phyloP scores from a whole-genome alignment of 1,140 invertebrate species.

The Drosophila mojavensis region DNA sequence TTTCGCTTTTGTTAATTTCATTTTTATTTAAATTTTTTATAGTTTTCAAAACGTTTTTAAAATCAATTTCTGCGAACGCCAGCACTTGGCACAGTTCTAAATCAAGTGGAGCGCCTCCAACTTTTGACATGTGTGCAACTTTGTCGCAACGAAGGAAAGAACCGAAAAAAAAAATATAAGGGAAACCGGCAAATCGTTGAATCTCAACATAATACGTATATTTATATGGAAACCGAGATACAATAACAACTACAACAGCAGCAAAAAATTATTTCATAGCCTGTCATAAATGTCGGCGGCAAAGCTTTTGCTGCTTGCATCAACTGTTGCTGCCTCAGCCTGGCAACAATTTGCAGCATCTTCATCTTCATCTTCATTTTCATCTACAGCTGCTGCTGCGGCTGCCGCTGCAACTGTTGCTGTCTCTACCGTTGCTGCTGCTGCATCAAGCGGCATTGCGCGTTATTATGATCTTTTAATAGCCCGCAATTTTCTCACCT shows the following conservation, averaged over 20 bases:
- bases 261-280: slow-evolving; percentile 68
- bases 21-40: slow-evolving; percentile 53
- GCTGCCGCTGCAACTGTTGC: slow-evolving; percentile 4
- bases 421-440: slow-evolving; percentile 7
- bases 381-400: slow-evolving; percentile 1
- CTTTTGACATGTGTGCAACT: slow-evolving; percentile 78
- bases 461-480: slow-evolving; percentile 84
- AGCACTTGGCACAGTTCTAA: slow-evolving; percentile 74
- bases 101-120: slow-evolving; percentile 76
- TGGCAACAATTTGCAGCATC: slow-evolving; percentile 73
- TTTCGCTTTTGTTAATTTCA: slow-evolving; percentile 4
- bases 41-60: slow-evolving; percentile 76
- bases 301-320: slow-evolving; percentile 45
- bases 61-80: slow-evolving; percentile 81
- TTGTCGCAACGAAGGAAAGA: slow-evolving; percentile 41
- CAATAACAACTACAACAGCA: slow-evolving; percentile 20
- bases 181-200: not conserved
- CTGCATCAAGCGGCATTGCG: slow-evolving; percentile 39
- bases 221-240: slow-evolving; percentile 44
- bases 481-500: slow-evolving; percentile 84
- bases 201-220: slow-evolving; percentile 27
- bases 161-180: slow-evolving; percentile 1
- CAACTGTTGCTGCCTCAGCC: slow-evolving; percentile 17
- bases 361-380: slow-evolving; percentile 53
- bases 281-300: slow-evolving; percentile 78